Evolutionary conservation across 1,140 invertebrate genomes (phyloP).

Genomic region (Saccostrea cuccullata): DNA sequence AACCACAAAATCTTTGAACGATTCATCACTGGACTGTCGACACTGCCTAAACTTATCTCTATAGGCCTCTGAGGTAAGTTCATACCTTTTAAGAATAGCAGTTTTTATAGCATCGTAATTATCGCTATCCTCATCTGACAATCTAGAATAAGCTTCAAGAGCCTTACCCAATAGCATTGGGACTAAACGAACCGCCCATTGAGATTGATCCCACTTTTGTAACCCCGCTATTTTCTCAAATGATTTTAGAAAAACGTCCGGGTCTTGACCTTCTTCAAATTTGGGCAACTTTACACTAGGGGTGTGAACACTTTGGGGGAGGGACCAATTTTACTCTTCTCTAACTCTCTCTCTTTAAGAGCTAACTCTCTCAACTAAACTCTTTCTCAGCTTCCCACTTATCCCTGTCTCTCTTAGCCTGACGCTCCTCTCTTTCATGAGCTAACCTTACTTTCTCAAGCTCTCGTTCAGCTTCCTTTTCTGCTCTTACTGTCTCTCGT

Average conservation of each 20-base stretch:
- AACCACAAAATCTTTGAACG: too few species aligned
- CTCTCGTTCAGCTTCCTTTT: too few species aligned
- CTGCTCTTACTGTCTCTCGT: too few species aligned
- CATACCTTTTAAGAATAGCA: slow-evolving; percentile 42
- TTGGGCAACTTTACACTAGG: slow-evolving; percentile 25
- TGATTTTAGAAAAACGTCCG: slow-evolving; percentile 38
- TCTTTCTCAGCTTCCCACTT: too few species aligned
- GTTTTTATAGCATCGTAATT: slow-evolving; percentile 41
- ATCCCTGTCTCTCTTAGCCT: too few species aligned
- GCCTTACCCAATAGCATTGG: slow-evolving; percentile 37
- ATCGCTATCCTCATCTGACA: slow-evolving; percentile 25
- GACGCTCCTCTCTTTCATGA: too few species aligned
- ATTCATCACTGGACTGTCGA: too few species aligned
- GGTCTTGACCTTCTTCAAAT: slow-evolving; percentile 41
- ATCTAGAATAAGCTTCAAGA: slow-evolving; percentile 35
- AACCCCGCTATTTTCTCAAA: slow-evolving; percentile 49
- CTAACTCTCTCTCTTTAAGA: not conserved
- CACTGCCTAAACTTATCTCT: slow-evolving; percentile 22
- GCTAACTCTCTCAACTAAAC: not conserved
- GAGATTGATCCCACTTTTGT: too few species aligned
- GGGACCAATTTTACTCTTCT: not conserved
- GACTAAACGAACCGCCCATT: slow-evolving; percentile 31
- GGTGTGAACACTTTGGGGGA: not conserved
- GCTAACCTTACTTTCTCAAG: too few species aligned
- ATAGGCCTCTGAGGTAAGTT: slow-evolving; percentile 41